These are phyloP conservation scores for Solen grandis DNA, from an alignment of 1,140 invertebrate genomes.

Conservation along the genomic window DNA sequence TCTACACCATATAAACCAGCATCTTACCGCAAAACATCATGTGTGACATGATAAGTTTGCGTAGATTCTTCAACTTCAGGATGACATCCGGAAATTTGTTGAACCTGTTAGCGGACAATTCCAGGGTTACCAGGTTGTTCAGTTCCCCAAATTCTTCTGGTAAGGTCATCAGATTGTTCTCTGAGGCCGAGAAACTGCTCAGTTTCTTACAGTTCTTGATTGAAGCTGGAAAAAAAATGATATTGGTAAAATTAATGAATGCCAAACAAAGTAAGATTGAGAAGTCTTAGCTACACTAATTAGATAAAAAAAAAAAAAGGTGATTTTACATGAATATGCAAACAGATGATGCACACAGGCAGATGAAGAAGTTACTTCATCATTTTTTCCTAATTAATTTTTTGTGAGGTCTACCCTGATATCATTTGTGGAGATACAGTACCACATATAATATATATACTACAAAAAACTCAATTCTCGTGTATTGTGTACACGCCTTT, in stretches of 20 bases:
- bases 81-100: constrained; percentile 55
- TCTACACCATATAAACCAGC: too few relatives aligned
- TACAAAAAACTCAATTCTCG: too few relatives aligned
- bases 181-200: constrained; percentile 44
- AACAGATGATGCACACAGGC: too few relatives aligned
- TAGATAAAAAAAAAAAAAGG: not conserved
- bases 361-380: too few relatives aligned
- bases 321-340: not conserved
- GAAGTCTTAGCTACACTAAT: not conserved
- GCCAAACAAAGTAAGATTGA: not conserved
- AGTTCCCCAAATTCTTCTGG: constrained; percentile 62
- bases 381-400: too few relatives aligned
- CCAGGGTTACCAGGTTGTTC: constrained; percentile 54
- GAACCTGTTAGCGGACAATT: constrained; percentile 69
- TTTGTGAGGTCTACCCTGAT: too few relatives aligned
- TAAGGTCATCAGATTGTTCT: constrained; percentile 64
- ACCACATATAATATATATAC: too few relatives aligned
- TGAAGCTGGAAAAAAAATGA: constrained; percentile 46
- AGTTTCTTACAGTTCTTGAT: constrained; percentile 68
- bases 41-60: constrained; percentile 61
- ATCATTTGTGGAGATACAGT: too few relatives aligned
- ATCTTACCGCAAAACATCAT: too few relatives aligned
- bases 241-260: not conserved
- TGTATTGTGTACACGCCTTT: too few relatives aligned
- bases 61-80: constrained; percentile 59